Conservation (phyloP, 1,140 invertebrate species). For the Prorops nasuta region DNA sequence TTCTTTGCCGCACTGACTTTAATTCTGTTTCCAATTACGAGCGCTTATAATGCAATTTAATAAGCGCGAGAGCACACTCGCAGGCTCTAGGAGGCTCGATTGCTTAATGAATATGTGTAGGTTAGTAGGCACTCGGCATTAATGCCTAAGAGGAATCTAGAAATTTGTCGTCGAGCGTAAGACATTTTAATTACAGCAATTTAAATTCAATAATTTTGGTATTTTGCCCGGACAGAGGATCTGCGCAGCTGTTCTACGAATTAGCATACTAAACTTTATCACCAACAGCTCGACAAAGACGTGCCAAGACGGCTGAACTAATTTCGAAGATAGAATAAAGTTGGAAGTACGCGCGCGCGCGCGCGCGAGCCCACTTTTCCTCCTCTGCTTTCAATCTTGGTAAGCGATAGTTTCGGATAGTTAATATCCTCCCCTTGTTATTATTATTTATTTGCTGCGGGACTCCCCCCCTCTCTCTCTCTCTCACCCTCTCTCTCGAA, state of each 20-base stretch:
- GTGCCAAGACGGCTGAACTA: conserved; percentile 57
- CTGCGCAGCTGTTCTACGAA: conserved; percentile 54
- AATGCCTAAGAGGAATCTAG: conserved; percentile 22
- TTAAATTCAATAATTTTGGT: conserved; percentile 59
- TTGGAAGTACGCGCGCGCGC: conserved; percentile 34
- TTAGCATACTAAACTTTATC: conserved; percentile 60
- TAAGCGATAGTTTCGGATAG: conserved; percentile 39
- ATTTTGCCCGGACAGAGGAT: conserved; percentile 45
- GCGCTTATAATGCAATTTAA: no score
- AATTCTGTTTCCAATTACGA: no score
- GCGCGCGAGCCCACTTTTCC: conserved; percentile 1
- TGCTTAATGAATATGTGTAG: conserved; percentile 3
- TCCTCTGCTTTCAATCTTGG: conserved; percentile 34
- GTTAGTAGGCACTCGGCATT: conserved; percentile 14
- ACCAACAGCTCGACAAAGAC: conserved; percentile 57
- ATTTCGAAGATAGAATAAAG: conserved; percentile 58
- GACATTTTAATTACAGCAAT: conserved; percentile 57
- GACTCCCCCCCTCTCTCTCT: background rate
- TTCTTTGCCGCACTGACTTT: no score
- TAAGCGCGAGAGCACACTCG: background rate
- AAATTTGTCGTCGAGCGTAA: conserved; percentile 23
- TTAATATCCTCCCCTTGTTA: conserved; percentile 27
- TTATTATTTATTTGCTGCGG: conserved; percentile 36
- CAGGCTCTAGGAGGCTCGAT: no score
- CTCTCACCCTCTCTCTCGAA: no score